Evolutionary conservation across 2,888 invertebrate species (phyloP), one percentile per base, ranked within the genome.

Genomic region (Lamellibrachia columna): DNA sequence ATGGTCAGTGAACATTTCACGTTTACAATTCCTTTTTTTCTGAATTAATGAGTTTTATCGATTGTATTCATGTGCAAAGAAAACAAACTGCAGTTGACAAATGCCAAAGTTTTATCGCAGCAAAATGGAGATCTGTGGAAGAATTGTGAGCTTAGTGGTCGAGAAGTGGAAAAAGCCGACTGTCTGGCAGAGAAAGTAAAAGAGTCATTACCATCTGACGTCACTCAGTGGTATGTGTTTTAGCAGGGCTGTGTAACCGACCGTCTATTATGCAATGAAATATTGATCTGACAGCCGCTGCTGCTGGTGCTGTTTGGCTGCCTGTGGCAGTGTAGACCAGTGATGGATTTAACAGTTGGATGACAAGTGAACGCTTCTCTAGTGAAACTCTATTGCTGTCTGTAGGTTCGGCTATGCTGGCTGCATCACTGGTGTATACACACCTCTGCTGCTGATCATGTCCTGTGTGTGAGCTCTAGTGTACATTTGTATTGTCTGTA

Each of bases 241-340:
- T 75, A n/a, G 75, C 75, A 22, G 75, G 6, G 75, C 75, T 75
- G 75, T 75, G 15, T 75, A 75, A 75, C 22, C 22, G 75, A 22
- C 75, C 22, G 75, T 75, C 75, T 75, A 22, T 75, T 75, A 75
- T 75, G 75, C 75, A 75, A 75, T 75, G 75, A 75, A 75, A 75
- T 75, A 75, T 75, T 75, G 75, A 75, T 75, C 75, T 75, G 75
- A 75, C 75, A 75, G 75, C 75, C 22, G 75, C 75, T 75, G 75
- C 75, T 75, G 6, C 15, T 75, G 75, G 22, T 75, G 22, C 75
- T 75, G 75, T 75, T 75, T 75, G 75, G 75, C 75, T 75, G 75
- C 22, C 75, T 22, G 75, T 75, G 75, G 75, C 75, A 15, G 15
- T 75, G 75, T 22, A 11, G 60, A 60, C 60, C 15, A 22, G 75